These are phyloP conservation scores for Metaphire vulgaris DNA, from an alignment of 1,140 invertebrate species.

Conservation along the genomic window DNA sequence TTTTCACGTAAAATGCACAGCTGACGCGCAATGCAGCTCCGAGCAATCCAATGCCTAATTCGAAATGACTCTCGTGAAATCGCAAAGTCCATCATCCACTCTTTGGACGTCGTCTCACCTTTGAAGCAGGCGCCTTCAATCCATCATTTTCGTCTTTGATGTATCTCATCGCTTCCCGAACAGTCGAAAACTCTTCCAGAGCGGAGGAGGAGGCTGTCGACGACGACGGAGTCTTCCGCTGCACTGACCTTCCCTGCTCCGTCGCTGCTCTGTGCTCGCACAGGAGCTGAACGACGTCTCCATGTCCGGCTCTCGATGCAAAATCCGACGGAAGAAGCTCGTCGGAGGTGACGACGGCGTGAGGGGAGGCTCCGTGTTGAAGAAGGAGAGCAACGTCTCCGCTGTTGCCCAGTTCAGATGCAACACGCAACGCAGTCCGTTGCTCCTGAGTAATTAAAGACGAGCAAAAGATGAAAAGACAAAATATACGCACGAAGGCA, in stretches of 20 bases:
- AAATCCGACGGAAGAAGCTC: conserved; percentile 95
- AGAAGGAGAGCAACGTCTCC: conserved; percentile 83
- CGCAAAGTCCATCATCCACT: too few relatives aligned
- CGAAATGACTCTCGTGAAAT: too few relatives aligned
- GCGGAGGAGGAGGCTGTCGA: neutral
- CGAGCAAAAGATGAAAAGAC: too few relatives aligned
- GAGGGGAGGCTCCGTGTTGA: conserved; percentile 24
- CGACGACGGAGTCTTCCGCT: conserved; percentile 61
- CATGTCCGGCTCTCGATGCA: conserved; percentile 87
- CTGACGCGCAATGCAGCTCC: too few relatives aligned
- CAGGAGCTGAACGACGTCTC: conserved; percentile 88
- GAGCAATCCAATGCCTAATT: too few relatives aligned
- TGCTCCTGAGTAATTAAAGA: conserved; percentile 52
- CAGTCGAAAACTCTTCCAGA: neutral
- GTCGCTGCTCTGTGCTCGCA: conserved; percentile 88
- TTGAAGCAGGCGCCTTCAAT: too few relatives aligned
- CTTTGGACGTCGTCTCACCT: too few relatives aligned
- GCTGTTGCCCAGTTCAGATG: conserved; percentile 88
- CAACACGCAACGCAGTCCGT: conserved; percentile 92
- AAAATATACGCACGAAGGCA: too few relatives aligned
- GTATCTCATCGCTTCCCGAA: neutral
- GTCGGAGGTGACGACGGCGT: conserved; percentile 56
- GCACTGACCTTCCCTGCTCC: conserved; percentile 88
- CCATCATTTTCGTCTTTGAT: neutral
- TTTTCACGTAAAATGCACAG: too few relatives aligned